Base-by-base conservation (phyloP, 1,140 invertebrate species). In the Drosophila neocordata region DNA sequence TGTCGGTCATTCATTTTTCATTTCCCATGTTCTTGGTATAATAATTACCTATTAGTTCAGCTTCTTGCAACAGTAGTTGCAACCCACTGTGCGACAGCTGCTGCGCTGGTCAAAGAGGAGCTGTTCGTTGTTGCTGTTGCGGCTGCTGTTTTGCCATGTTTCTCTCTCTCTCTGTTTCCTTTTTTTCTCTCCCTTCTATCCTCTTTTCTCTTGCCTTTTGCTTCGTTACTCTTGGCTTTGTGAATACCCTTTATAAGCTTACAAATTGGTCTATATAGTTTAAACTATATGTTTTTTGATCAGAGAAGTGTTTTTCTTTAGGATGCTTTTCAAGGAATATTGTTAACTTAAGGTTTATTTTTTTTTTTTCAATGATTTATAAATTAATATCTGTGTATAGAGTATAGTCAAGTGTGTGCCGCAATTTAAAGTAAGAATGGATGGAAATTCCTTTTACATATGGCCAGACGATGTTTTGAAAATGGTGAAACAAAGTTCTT, bases 21-120 rank as follows among this genome's bases (percentile, higher is more conserved):
- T 48, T 48, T 48, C 18, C 20, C 41, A 48, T 48, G 13, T 20
- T 20, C 41, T 20, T 44, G 41, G 15, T 20, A 6, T 31, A 31
- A 48, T 48, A 44, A 44, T 44, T 44, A 44, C 41, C 41, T 20
- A 31, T 69, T 63, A 13, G 34, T 57, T 57, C 12, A 11, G 41
- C 41, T 48, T 48, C 13, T 6, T 55, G 57, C 65, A 63, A 7
- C 11, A 31, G 13, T 41, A 79, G 34, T 75, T 68, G 71, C 63
- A 60, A 61, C 34, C 55, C 65, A 61, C 58, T 69, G 61, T 24
- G 52, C 69, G 68, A 68, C 82, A 83, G 79, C 79, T 77, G 27
- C 27, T 31, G 27, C 27, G 79, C 73, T 82, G 79, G 79, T 73
- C 77, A 81, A 67, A 81, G 78, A 80, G 78, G 51, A 63, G 56